Evolutionary conservation across 2,797 vertebrate genomes (phyloP), one percentile per base, ranked within the genome.

Genomic region (Enteromius mattozi): DNA sequence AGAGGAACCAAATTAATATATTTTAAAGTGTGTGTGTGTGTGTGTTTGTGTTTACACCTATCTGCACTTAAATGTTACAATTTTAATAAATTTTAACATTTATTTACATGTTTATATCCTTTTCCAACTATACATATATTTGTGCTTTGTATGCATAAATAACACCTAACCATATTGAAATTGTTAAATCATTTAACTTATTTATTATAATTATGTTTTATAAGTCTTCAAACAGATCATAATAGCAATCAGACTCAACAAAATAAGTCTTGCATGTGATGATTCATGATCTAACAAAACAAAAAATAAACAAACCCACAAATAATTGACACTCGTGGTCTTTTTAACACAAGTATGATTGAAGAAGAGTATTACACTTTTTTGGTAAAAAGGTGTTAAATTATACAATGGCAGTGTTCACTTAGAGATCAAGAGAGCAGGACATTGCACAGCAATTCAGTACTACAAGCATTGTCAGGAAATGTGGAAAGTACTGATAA

Each of bases 351-450:
- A 59, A 7, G 16, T 21, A n/a, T 56, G 9, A 13, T 0, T 4
- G 3, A 59, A 12, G n/a, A 59, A 61, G 3, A 61, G n/a, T 9
- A n/a, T 42, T 42, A 42, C 40, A 42, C 40, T 42, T 42, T 8
- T 10, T 2, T 42, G 40, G 40, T 42, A 42, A 42, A 42, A 42
- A 42, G 8, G 24, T 6, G 30, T 5, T 65, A 12, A 12, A 33
- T 65, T 83, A 70, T 13, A 83, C n/a, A 16, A 72, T 86, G 5
- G n/a, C 70, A 14, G 56, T 80, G 2, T 86, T 86, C 19, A 83
- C 76, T 42, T 69, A 81, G 69, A 75, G 56, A 82, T 6, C 14
- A 2, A 63, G 47, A 17, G 24, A 3, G 42, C 2, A 68, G 10
- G 66, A 24, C 3, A 76, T 76, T 80, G 8, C 0, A 1, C 13